Base-by-base conservation (phyloP, 1,140 invertebrate genomes). In the Drosophila repletoides region DNA sequence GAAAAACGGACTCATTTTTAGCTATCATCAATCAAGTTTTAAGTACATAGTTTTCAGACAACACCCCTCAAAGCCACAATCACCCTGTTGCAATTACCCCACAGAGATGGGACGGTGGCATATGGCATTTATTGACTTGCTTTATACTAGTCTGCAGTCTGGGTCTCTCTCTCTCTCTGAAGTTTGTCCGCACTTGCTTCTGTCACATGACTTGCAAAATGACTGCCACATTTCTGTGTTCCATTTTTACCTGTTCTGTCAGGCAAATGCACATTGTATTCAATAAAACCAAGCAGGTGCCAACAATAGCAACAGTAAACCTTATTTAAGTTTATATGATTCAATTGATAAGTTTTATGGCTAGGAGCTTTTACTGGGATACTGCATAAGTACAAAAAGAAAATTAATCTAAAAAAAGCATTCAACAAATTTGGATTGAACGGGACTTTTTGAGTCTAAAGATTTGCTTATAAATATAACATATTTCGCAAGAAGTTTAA, bases 161-260 rank as follows among this genome's bases (percentile, higher is more conserved):
- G n/a, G n/a, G 40, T 61, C 53, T 48, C 41, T 21, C 34, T 43
- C 22, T 29, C 17, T 24, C 15, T 17, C 15, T n/a, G n/a, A n/a
- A n/a, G n/a, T n/a, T n/a, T 24, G 38, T 40, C 9, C n/a, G 12
- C 26, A 29, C 14, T 24, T 43, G 15, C 29, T 28, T 34, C 53
- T 22, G 38, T 43, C 38, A 56, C 26, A 43, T 33, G 38, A 24
- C 48, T 53, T 33, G 58, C 19, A 29, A 24, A 52, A 41, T 43
- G 59, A 55, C 59, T 55, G 59, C 7, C 48, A 36, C 38, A 53
- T 55, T 55, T 43, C 29, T 34, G 6, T 53, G 41, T 53, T 46
- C 59, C 48, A 63, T 53, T 63, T 33, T 63, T 33, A 63, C 38
- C 51, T 63, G 29, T 14, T 43, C 15, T 45, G 38, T 55, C 60